Base-by-base conservation (phyloP, 2,888 invertebrate species). In the Eristalis intricaria region DNA sequence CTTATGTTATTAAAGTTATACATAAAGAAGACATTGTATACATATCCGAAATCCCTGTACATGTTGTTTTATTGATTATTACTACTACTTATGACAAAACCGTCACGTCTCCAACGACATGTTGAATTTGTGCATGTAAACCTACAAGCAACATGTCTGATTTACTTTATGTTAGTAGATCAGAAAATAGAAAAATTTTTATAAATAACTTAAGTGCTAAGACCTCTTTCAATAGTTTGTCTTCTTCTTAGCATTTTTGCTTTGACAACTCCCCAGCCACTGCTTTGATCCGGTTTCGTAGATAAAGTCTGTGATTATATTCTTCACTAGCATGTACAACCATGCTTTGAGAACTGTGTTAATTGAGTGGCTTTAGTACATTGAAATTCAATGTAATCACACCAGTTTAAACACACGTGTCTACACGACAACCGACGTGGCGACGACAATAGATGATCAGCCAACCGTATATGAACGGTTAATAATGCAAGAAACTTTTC, bases 261-360 rank as follows among this genome's bases (percentile, higher is more conserved):
- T 43, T 40, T 64, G 63, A 58, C 77, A 58, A 69, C 74, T 79
- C 73, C 75, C 75, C 64, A 68, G 66, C 29, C 66, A 29, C 43
- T 43, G 63, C 60, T 76, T 63, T 73, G 26, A 85, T 85, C 84
- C 84, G 84, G 84, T 85, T 85, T 35, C 40, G 22, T 22, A 73
- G 58, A 66, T 60, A 76, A 66, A 80, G 50, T 78, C 75, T 43
- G 71, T n/a, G 63, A 65, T 79, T 75, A 19, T 70, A 79, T 79
- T 79, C 79, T 50, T 35, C 58, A 38, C 10, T 13, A 38, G 29
- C 50, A 73, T 61, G 40, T 29, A 40, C 19, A 19, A 22, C 70
- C 69, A 40, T 80, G 61, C 50, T 22, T 64, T n/a, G n/a, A 73
- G 50, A 71, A 83, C 68, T 73, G 32, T 83, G 73, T 40, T 73